Evolutionary conservation across 2,888 invertebrate genomes (phyloP).

Genomic region (Drosophila buzzatii): DNA sequence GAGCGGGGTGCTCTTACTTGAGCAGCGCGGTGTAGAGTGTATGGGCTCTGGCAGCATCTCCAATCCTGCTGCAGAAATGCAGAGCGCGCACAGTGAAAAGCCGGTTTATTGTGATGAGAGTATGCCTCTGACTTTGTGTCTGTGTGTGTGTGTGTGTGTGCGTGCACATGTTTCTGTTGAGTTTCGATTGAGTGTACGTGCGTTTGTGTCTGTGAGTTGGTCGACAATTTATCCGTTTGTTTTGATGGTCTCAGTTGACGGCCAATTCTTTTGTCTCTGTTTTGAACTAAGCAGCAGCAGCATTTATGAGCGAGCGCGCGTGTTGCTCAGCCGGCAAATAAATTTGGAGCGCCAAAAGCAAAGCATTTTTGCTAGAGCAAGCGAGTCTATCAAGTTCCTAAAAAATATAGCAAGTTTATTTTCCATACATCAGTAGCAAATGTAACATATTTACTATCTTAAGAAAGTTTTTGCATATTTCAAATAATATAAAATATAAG

Average conservation of each 20-base stretch:
- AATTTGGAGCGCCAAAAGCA: slow-evolving; percentile 53
- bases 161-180: slow-evolving; percentile 24
- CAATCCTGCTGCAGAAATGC: slow-evolving; percentile 77
- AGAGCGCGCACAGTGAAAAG: slow-evolving; percentile 77
- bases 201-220: slow-evolving; percentile 35
- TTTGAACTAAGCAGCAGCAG: slow-evolving; percentile 46
- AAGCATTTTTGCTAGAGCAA: slow-evolving; percentile 30
- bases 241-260: slow-evolving; percentile 59
- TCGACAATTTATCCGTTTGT: slow-evolving; percentile 53
- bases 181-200: slow-evolving; percentile 14
- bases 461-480: background rate
- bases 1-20: slow-evolving; percentile 62
- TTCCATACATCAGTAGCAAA: background rate
- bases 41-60: slow-evolving; percentile 68
- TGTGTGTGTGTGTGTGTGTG: slow-evolving; percentile 7
- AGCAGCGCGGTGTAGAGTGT: slow-evolving; percentile 35
- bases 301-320: slow-evolving; percentile 32
- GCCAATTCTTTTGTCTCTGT: slow-evolving; percentile 65
- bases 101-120: slow-evolving; percentile 67
- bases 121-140: slow-evolving; percentile 32
- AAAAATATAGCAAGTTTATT: slow-evolving; percentile 8
- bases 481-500: background rate
- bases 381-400: background rate
- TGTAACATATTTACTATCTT: background rate
- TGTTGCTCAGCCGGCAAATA: slow-evolving; percentile 43